A percentile compares a stretch with the other conserved stretches of the same genome.
These are phyloP conservation scores for Otolemur garnettii DNA, from an alignment of 2,113 vertebrate genomes.

Conservation along the genomic window DNA sequence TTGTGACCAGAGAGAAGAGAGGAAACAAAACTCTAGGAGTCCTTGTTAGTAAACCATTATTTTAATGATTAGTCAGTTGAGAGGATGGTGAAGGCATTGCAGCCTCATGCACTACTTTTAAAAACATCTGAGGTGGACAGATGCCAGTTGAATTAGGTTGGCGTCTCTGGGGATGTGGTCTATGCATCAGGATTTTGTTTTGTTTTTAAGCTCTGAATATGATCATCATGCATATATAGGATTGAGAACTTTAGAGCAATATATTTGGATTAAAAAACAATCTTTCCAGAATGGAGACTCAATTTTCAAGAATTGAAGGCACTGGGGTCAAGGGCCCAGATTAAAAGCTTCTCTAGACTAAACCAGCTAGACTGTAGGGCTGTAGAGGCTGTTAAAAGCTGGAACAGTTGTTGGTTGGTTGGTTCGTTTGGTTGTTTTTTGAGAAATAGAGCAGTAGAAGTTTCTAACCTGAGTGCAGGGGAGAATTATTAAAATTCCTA, in stretches of 20 bases:
- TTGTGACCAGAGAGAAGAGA: neutral
- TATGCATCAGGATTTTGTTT: neutral
- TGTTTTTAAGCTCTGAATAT: neutral
- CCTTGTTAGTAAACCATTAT: neutral
- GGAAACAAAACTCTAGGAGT: neutral
- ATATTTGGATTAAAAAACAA: neutral
- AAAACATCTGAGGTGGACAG: neutral
- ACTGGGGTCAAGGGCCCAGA: neutral
- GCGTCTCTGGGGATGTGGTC: neutral
- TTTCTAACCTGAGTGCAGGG: neutral
- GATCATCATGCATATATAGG: neutral
- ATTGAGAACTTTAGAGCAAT: neutral
- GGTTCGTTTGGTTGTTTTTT: neutral
- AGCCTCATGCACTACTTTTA: neutral
- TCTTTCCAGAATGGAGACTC: neutral
- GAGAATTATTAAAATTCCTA: conserved; percentile 12
- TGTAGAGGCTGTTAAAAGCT: neutral
- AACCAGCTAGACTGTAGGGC: neutral
- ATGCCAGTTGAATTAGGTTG: neutral
- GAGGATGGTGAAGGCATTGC: neutral
- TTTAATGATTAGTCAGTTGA: neutral
- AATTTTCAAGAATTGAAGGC: neutral
- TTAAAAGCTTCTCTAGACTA: neutral
- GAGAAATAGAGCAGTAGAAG: neutral
- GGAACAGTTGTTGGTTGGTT: neutral